Evolutionary conservation across 1,140 invertebrate species (phyloP).

Genomic region (Lutraria rhynchaena): DNA sequence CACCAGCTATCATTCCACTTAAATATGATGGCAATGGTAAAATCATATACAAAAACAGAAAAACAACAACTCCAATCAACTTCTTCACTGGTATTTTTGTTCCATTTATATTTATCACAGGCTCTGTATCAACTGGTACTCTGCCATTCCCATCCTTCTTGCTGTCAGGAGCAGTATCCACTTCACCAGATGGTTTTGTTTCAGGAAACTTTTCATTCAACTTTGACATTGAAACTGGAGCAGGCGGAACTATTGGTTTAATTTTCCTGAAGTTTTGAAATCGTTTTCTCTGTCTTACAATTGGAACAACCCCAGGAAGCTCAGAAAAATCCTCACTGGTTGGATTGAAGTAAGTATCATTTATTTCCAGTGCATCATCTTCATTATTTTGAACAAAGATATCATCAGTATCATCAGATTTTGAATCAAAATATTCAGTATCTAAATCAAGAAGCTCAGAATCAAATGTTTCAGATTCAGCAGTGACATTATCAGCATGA

Average conservation of each 20-base stretch:
- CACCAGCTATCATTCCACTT: conserved; percentile 76
- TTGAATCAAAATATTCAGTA: conserved; percentile 34
- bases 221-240: conserved; percentile 47
- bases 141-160: not conserved
- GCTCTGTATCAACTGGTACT: not conserved
- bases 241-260: conserved; percentile 42
- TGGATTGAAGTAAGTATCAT: conserved; percentile 49
- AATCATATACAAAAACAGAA: conserved; percentile 74
- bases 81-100: conserved; percentile 67
- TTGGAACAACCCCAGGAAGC: conserved; percentile 7
- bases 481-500: not conserved
- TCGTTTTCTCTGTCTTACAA: conserved; percentile 27
- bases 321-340: conserved; percentile 32
- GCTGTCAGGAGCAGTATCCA: not conserved
- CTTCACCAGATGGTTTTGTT: not conserved
- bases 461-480: not conserved
- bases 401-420: conserved; percentile 12
- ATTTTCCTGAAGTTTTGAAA: conserved; percentile 44
- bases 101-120: conserved; percentile 57
- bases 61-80: conserved; percentile 55
- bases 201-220: conserved; percentile 25
- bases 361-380: conserved; percentile 35
- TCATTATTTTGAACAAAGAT: not conserved
- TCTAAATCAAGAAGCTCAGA: not conserved
- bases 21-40: conserved; percentile 78